Evolutionary conservation across 2,888 invertebrate genomes (phyloP).

Genomic region (Hoplodrina ambigua): DNA sequence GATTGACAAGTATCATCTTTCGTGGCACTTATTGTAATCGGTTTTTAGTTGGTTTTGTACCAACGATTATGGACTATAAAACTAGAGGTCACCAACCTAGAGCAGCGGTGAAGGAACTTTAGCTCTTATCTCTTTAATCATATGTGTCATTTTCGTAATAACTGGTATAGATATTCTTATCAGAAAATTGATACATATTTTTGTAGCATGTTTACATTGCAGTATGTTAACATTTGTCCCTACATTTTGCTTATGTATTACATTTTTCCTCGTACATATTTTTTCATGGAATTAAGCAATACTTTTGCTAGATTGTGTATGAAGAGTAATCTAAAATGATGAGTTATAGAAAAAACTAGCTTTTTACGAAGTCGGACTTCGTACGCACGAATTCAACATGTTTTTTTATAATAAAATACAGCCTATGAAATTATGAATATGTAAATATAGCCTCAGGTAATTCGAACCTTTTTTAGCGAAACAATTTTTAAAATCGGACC

Average conservation of each 20-base stretch:
- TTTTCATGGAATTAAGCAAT: no score
- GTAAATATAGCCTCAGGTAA: no score
- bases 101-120: slow-evolving; percentile 7
- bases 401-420: no score
- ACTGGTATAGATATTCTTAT: slow-evolving; percentile 26
- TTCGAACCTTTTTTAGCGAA: no score
- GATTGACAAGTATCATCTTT: no score
- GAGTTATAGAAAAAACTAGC: no score
- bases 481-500: no score
- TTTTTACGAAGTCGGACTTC: no score
- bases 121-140: slow-evolving; percentile 4
- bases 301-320: no score
- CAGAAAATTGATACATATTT: slow-evolving; percentile 12
- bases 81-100: slow-evolving; percentile 3
- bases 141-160: slow-evolving; percentile 26
- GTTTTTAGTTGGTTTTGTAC: slow-evolving; percentile 13
- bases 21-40: slow-evolving; percentile 10
- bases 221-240: not conserved
- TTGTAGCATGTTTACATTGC: not conserved
- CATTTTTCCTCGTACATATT: not conserved
- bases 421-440: no score
- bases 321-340: no score
- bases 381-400: no score
- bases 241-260: not conserved
- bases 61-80: not conserved